Evolutionary conservation across 2,113 vertebrate genomes (phyloP), one percentile per base, ranked within the genome.

Genomic region (Sinocyclocheilus grahami): DNA sequence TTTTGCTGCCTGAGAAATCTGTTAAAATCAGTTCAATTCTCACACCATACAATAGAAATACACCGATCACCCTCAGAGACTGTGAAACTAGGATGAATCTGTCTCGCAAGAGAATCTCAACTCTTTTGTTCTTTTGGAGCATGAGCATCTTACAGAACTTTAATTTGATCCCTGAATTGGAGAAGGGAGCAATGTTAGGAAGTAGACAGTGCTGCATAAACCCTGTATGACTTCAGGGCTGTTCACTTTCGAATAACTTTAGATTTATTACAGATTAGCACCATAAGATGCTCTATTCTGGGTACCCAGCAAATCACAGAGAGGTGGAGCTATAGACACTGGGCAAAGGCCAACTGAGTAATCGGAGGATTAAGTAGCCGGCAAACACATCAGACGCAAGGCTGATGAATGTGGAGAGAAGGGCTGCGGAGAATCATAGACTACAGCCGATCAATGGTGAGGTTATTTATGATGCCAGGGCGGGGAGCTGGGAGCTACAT

Each of bases 401-500:
- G 82, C 85, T 92, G 91, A 93, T 92, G 85, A 91, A 93, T 93
- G 92, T 81, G 89, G 89, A 88, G 63, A 90, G 91, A 84, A 88
- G 86, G 90, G 83, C 89, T 62, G 55, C 75, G 1, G 86, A 92
- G 87, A 91, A 90, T 90, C 88, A 87, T 88, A 91, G 91, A 93
- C 91, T 89, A 85, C 86, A 87, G 90, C 71, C 90, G 92, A 95
- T 94, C 94, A 92, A 93, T 94, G 93, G 77, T 33, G 88, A 88
- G 88, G 91, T 94, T 92, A 94, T 94, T 94, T 93, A 94, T 91
- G 91, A 93, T 88, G 88, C 51, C 22, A 72, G 86, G 85, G 79
- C 42, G 8, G 24, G 39, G 87, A 86, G 87, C 88, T 71, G 82
- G 91, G 86, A 85, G 89, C 90, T 85, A 77, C 90, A 93, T 94